phyloP scores from a whole-genome alignment of 2,113 vertebrate species.

The Opisthocomus hoazin region DNA sequence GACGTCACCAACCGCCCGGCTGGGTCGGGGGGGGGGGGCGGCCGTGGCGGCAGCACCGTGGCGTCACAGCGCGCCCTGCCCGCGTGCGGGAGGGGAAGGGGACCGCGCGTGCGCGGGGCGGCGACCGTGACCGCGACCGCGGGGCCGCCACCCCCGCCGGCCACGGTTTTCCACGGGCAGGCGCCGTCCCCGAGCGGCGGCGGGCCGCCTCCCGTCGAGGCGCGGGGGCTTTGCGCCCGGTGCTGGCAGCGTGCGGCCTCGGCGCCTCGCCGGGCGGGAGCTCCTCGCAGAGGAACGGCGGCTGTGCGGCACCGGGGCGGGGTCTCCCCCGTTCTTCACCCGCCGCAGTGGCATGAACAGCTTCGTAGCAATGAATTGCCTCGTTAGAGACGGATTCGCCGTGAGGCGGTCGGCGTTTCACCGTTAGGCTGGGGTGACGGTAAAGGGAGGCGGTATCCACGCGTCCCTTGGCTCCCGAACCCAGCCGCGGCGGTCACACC shows the following conservation, averaged over 20 bases:
- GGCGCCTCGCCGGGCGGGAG: too few relatives aligned
- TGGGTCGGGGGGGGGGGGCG: background rate
- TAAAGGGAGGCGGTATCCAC: fast-evolving
- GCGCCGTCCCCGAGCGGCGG: background rate
- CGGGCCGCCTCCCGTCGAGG: background rate
- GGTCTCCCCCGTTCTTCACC: too few relatives aligned
- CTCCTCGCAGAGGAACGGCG: background rate
- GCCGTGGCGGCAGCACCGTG: too few relatives aligned
- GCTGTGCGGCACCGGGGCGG: background rate
- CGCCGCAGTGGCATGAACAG: fast-evolving
- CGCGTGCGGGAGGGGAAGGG: too few relatives aligned
- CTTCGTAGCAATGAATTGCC: fast-evolving
- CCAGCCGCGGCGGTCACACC: too few relatives aligned
- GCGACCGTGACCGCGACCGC: background rate
- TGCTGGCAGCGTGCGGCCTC: background rate
- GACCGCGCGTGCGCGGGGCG: background rate
- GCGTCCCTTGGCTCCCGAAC: too few relatives aligned
- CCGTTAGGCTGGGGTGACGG: too few relatives aligned
- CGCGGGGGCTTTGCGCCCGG: too few relatives aligned
- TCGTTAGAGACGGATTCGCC: background rate
- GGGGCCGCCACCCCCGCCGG: background rate
- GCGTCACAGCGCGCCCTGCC: background rate
- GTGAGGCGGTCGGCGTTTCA: too few relatives aligned
- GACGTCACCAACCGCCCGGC: background rate
- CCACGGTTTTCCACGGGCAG: too few relatives aligned